Evolutionary conservation across 2,888 invertebrate genomes (phyloP).

Genomic region (Ganaspis brasiliensis): DNA sequence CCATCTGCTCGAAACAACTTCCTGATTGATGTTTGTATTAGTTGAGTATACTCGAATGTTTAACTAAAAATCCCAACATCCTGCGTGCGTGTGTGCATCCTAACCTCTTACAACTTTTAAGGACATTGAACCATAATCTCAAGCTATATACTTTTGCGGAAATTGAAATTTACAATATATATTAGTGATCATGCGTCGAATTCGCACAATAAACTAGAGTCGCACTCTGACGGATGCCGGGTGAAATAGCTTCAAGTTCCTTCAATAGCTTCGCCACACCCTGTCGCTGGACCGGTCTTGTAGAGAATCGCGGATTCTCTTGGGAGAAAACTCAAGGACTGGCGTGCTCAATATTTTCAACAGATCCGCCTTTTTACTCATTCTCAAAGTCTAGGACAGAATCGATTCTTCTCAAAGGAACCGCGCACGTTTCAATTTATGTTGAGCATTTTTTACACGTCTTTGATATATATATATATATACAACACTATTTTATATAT

Average conservation of each 20-base stretch:
- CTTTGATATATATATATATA: not conserved
- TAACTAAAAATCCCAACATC: not conserved
- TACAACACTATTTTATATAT: not conserved
- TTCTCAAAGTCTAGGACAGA: no score
- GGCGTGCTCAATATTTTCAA: not conserved
- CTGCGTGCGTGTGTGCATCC: not conserved
- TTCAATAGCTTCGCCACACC: conserved; percentile 74
- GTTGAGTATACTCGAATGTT: not conserved
- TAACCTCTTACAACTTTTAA: no score
- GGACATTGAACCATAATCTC: conserved; percentile 23
- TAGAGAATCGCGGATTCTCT: not conserved
- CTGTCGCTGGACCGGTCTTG: conserved; percentile 60
- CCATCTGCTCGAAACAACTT: not conserved
- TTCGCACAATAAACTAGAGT: conserved; percentile 30
- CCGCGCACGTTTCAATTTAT: not conserved
- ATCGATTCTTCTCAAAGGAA: not conserved
- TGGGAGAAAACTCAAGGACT: not conserved
- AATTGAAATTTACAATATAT: not conserved
- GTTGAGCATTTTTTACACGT: not conserved
- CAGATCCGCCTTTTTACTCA: not conserved
- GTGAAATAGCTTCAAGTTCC: conserved; percentile 64
- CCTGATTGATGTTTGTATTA: not conserved
- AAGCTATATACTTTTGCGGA: conserved; percentile 3
- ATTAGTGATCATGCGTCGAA: conserved; percentile 10
- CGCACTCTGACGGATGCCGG: conserved; percentile 68